These are phyloP conservation scores for Rhingia rostrata DNA, from an alignment of 2,888 invertebrate species.

Conservation along the genomic window DNA sequence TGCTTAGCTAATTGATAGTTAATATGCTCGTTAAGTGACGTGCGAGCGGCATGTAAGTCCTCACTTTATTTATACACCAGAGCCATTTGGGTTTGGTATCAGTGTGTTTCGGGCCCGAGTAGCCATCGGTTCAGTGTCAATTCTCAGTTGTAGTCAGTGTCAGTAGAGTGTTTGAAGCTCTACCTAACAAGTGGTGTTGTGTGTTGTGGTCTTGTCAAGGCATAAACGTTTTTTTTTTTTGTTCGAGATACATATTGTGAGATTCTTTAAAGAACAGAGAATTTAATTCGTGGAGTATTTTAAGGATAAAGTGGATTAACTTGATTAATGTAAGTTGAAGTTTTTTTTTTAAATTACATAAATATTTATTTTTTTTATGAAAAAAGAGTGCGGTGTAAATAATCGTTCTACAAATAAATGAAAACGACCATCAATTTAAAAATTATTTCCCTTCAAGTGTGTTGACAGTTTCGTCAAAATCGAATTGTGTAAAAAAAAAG, in stretches of 20 bases:
- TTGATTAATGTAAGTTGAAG: constrained; percentile 28
- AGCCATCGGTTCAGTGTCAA: constrained; percentile 58
- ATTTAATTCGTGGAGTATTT: neutral
- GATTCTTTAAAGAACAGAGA: neutral
- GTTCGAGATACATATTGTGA: neutral
- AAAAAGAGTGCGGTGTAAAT: constrained; percentile 6
- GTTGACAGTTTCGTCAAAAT: too few species aligned
- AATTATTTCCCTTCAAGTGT: neutral
- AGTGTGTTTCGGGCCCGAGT: constrained; percentile 63
- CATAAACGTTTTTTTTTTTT: neutral
- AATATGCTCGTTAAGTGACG: constrained; percentile 66
- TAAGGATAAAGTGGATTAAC: constrained; percentile 24
- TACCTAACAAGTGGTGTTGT: constrained; percentile 17
- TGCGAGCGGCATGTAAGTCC: constrained; percentile 40
- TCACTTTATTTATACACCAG: constrained; percentile 69
- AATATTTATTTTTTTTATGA: neutral
- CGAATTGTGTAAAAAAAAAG: too few species aligned
- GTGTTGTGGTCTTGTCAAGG: constrained; percentile 15
- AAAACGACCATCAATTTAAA: neutral
- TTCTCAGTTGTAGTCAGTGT: constrained; percentile 54
- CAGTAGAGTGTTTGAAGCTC: constrained; percentile 55
- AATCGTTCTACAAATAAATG: neutral
- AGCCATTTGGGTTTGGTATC: constrained; percentile 59
- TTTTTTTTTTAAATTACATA: neutral
- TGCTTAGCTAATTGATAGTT: constrained; percentile 63